Conservation (phyloP, 2,888 invertebrate genomes). For the Drosophila anomalata region DNA sequence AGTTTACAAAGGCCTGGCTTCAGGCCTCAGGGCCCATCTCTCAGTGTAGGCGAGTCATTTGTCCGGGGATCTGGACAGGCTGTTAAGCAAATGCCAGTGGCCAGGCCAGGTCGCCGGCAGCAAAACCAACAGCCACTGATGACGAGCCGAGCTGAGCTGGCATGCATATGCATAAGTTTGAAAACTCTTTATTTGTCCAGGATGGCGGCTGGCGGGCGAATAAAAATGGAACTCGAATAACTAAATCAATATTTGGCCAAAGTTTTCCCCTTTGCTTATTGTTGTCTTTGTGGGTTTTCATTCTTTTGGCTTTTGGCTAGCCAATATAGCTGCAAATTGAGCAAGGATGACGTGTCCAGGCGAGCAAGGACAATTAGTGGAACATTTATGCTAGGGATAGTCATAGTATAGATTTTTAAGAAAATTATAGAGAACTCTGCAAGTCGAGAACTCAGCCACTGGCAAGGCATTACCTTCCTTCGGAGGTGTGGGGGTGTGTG, state of each 20-base stretch:
- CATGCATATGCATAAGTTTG: conserved; percentile 54
- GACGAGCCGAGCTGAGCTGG: conserved; percentile 23
- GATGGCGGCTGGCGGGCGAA: conserved; percentile 23
- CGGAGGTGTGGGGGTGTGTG: conserved; percentile 11
- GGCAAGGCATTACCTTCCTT: conserved; percentile 11
- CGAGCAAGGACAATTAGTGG: not conserved
- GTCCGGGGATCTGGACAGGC: conserved; percentile 19
- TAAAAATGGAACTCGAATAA: conserved; percentile 37
- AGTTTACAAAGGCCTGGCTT: not conserved
- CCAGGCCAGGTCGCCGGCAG: conserved; percentile 39
- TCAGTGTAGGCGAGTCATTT: conserved; percentile 11
- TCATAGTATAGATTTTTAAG: not conserved
- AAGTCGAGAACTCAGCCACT: conserved; percentile 3
- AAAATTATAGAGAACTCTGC: conserved; percentile 14
- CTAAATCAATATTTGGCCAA: conserved; percentile 68
- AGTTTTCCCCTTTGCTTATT: conserved; percentile 27
- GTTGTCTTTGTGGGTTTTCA: conserved; percentile 35
- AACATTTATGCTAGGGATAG: too few relatives aligned
- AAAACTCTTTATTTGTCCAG: conserved; percentile 63
- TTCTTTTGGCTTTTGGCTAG: conserved; percentile 24
- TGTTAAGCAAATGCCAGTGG: conserved; percentile 56
- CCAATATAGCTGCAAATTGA: conserved; percentile 33
- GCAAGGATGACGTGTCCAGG: conserved; percentile 17
- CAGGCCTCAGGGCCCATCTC: not conserved
- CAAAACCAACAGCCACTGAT: conserved; percentile 46